A percentile compares a stretch with the other conserved stretches of the same genome.
phyloP scores from a whole-genome alignment of 2,888 invertebrate species.

The Torymus texanus region DNA sequence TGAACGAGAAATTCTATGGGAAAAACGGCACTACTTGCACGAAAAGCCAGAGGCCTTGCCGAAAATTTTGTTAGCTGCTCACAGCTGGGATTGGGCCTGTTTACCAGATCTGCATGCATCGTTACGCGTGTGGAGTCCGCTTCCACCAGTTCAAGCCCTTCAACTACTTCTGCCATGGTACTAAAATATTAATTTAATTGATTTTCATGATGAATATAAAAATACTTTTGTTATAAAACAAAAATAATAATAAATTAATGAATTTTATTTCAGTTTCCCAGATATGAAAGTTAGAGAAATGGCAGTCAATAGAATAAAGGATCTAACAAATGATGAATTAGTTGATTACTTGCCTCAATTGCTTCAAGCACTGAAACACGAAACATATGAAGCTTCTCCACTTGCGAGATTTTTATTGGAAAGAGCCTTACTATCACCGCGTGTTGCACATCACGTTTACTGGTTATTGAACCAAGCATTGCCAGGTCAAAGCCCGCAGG shows the following conservation, averaged over 20 bases:
- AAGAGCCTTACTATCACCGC: constrained; percentile 88
- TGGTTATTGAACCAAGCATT: constrained; percentile 93
- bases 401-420: constrained; percentile 89
- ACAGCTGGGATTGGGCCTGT: constrained; percentile 93
- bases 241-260: neutral
- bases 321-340: constrained; percentile 90
- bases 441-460: constrained; percentile 95
- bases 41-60: constrained; percentile 90
- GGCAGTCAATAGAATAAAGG: constrained; percentile 89
- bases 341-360: constrained; percentile 95
- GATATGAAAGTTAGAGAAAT: constrained; percentile 90
- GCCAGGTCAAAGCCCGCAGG: constrained; percentile 88
- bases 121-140: constrained; percentile 89
- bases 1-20: constrained; percentile 91
- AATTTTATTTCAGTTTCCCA: constrained; percentile 83
- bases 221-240: constrained; percentile 29
- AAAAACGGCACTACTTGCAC: constrained; percentile 92
- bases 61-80: constrained; percentile 89
- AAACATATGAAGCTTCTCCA: constrained; percentile 92
- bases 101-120: constrained; percentile 91
- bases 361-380: constrained; percentile 92
- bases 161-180: constrained; percentile 95
- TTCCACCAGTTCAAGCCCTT: constrained; percentile 92
- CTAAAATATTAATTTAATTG: constrained; percentile 58
- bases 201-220: neutral